phyloP scores from a whole-genome alignment of 1,140 invertebrate species.

The Ceratina japonica region DNA sequence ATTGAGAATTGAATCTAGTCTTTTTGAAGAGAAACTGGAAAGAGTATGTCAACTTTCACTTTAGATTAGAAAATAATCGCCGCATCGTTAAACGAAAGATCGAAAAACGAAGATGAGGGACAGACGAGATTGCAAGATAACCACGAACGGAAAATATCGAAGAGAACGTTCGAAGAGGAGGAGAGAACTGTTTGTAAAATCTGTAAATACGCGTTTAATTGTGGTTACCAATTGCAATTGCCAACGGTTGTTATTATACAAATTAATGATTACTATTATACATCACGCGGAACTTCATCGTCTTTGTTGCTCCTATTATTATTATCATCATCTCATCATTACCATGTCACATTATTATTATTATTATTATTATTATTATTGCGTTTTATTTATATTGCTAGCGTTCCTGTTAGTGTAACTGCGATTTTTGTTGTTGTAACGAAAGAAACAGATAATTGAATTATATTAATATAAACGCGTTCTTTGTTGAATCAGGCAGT shows the following conservation, averaged over 20 bases:
- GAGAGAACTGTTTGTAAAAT: constrained; percentile 35
- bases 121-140: neutral
- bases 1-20: neutral
- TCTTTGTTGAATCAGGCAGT: constrained; percentile 6
- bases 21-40: neutral
- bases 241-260: constrained; percentile 20
- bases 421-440: constrained; percentile 69
- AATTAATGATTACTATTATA: constrained; percentile 36
- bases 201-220: constrained; percentile 76
- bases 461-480: constrained; percentile 10
- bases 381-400: constrained; percentile 66
- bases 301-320: constrained; percentile 61
- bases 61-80: neutral
- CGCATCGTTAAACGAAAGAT: constrained; percentile 13
- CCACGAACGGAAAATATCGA: neutral
- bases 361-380: no score
- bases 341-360: no score
- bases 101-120: neutral
- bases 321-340: constrained; percentile 66
- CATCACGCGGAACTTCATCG: constrained; percentile 55
- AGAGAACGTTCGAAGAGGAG: neutral
- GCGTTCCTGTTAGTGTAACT: constrained; percentile 59
- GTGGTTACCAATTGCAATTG: constrained; percentile 62
- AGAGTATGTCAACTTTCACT: neutral
- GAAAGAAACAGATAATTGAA: constrained; percentile 11